Conservation (phyloP, 2,797 vertebrate species). For the Cossypha dichroa region DNA sequence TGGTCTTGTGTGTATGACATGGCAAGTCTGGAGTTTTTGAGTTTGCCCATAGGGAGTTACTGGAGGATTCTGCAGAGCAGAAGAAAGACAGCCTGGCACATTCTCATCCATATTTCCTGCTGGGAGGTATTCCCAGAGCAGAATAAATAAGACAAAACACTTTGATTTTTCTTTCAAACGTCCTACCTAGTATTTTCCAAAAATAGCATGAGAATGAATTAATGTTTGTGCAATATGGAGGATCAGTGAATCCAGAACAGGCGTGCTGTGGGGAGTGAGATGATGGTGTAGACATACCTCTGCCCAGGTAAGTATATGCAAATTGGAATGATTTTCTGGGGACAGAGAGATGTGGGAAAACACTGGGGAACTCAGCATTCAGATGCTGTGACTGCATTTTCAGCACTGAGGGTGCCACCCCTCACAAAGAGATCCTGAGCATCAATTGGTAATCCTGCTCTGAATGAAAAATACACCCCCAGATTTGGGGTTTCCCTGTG, state of each 20-base stretch:
- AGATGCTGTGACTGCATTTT: not conserved
- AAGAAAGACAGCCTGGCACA: not conserved
- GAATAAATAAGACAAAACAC: not conserved
- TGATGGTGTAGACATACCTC: not conserved
- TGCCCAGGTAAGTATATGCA: not conserved
- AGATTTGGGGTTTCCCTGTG: not conserved
- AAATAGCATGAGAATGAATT: not conserved
- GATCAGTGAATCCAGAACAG: not conserved
- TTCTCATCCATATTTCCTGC: not conserved
- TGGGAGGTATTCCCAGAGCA: not conserved
- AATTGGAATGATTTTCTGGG: not conserved
- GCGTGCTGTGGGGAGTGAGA: not conserved
- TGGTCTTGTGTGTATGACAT: not conserved
- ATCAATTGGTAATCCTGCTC: not conserved
- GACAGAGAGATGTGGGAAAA: not conserved
- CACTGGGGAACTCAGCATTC: not conserved
- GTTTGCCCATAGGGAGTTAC: not conserved
- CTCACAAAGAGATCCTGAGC: not conserved
- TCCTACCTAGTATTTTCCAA: not conserved
- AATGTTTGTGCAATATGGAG: not conserved
- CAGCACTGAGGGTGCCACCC: not conserved
- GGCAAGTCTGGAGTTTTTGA: not conserved
- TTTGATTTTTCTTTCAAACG: not conserved
- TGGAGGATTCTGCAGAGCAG: not conserved
- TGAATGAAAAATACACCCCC: not conserved